Evolutionary conservation across 2,888 invertebrate species (phyloP).

Genomic region (Spatulosminthurus flaviceps): DNA sequence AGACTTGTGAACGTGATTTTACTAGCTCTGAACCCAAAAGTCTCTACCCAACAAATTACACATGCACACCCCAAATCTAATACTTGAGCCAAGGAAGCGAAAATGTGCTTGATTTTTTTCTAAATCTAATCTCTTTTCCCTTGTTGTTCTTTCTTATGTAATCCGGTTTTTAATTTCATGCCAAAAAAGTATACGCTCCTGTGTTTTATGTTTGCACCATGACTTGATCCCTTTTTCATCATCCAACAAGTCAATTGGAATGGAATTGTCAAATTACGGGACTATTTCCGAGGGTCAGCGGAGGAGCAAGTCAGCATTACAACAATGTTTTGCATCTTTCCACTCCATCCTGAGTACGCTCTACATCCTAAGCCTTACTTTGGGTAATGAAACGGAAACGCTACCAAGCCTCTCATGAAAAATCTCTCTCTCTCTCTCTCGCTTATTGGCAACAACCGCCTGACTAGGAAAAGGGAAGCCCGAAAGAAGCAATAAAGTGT

Average conservation of each 20-base stretch:
- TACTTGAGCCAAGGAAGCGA: too few species aligned
- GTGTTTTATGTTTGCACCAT: slow-evolving; percentile 31
- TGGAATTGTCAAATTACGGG: slow-evolving; percentile 29
- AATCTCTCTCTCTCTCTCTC: too few species aligned
- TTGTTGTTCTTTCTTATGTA: neutral
- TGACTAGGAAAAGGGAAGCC: too few species aligned
- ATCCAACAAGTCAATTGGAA: slow-evolving; percentile 36
- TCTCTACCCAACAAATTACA: too few species aligned
- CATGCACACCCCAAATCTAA: too few species aligned
- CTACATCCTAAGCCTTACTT: neutral
- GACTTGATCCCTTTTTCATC: slow-evolving; percentile 1
- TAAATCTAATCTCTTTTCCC: too few species aligned
- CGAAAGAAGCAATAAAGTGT: too few species aligned
- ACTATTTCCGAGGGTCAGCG: slow-evolving; percentile 13
- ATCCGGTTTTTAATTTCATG: neutral
- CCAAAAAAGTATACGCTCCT: neutral
- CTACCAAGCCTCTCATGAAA: too few species aligned
- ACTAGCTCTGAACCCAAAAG: too few species aligned
- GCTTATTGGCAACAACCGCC: too few species aligned
- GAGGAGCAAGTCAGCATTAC: neutral
- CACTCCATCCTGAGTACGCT: neutral
- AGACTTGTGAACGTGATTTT: too few species aligned
- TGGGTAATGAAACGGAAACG: slow-evolving; percentile 4
- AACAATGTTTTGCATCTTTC: slow-evolving; percentile 5
- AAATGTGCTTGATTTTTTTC: too few species aligned